Percentiles rank a stretch among this genome's conserved stretches.
Conservation (phyloP, 2,888 invertebrate genomes). For the Microplitis manilae region DNA sequence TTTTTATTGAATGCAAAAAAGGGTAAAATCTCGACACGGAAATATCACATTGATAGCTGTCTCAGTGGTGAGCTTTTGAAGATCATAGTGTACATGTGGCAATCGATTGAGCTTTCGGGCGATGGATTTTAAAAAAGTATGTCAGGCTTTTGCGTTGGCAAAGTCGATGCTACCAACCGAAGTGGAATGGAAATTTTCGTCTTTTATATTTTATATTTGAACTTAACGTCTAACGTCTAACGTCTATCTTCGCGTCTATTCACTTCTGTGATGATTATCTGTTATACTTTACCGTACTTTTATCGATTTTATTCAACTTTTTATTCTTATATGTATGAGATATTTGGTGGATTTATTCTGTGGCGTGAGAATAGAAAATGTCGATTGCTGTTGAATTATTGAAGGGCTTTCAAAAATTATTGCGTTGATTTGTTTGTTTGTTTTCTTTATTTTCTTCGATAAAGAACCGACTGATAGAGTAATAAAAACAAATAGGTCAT, state of each 20-base stretch:
- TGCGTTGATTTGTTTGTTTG: not conserved
- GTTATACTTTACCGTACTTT: not conserved
- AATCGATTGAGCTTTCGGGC: conserved; percentile 27
- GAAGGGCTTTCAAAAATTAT: not conserved
- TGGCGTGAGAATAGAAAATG: conserved; percentile 3
- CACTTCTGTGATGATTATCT: conserved; percentile 10
- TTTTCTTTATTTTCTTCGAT: not conserved
- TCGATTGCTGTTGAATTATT: not conserved
- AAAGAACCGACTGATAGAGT: not conserved
- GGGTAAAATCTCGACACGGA: not conserved
- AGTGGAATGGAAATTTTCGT: conserved; percentile 34
- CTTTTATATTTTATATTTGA: not conserved
- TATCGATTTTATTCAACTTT: not conserved
- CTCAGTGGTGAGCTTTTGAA: not conserved
- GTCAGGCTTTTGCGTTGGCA: conserved; percentile 14
- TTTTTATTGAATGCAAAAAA: conserved; percentile 1
- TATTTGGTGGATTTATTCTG: not conserved
- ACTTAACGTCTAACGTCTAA: not conserved
- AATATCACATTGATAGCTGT: not conserved
- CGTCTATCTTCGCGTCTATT: not conserved
- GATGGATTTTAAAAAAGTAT: conserved; percentile 34
- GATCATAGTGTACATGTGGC: not conserved
- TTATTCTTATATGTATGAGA: not conserved
- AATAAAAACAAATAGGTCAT: not conserved
- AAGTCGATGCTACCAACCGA: conserved; percentile 13